These are phyloP conservation scores for Nomada fabriciana DNA, from an alignment of 2,888 invertebrate genomes.

Conservation along the genomic window DNA sequence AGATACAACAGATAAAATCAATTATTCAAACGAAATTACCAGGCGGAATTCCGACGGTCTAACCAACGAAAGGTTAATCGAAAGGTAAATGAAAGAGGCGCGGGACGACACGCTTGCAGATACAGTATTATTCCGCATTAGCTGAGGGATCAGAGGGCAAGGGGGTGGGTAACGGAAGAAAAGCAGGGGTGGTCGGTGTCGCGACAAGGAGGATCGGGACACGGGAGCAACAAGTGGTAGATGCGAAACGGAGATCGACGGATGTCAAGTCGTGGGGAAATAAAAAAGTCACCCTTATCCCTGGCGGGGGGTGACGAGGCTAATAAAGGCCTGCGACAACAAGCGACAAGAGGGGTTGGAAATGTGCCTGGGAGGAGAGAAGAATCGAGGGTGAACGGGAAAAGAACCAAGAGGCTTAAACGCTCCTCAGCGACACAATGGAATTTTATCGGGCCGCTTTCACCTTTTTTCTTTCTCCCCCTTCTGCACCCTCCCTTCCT, in stretches of 20 bases:
- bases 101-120: constrained; percentile 17
- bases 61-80: neutral
- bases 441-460: constrained; percentile 70
- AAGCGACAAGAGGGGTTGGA: constrained; percentile 69
- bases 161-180: constrained; percentile 39
- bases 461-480: constrained; percentile 31
- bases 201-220: constrained; percentile 67
- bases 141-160: constrained; percentile 31
- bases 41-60: neutral
- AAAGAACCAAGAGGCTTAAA: constrained; percentile 69
- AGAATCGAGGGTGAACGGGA: constrained; percentile 52
- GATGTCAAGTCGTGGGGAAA: constrained; percentile 83
- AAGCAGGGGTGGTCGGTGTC: constrained; percentile 67
- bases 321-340: constrained; percentile 80
- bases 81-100: constrained; percentile 11
- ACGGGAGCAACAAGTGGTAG: constrained; percentile 79
- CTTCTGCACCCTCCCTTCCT: neutral
- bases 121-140: constrained; percentile 32
- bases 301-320: constrained; percentile 68
- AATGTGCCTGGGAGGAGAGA: constrained; percentile 46
- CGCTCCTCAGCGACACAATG: constrained; percentile 73
- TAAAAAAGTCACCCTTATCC: constrained; percentile 82
- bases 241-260: constrained; percentile 74
- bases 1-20: neutral
- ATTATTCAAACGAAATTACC: constrained; percentile 6